Evolutionary conservation across 2,888 invertebrate species (phyloP).

Genomic region (Coenonympha arcania): DNA sequence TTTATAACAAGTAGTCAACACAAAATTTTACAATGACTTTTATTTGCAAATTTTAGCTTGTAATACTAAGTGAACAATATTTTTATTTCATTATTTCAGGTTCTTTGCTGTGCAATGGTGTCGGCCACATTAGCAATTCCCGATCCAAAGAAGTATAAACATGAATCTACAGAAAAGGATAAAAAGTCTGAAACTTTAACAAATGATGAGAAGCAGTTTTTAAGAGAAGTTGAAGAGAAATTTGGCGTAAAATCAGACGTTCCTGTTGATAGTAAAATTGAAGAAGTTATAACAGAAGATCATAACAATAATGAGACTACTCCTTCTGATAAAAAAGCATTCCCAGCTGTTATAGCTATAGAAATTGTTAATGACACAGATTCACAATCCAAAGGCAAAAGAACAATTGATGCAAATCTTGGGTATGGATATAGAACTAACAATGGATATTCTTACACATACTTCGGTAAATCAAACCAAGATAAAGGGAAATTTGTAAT

Average conservation of each 20-base stretch:
- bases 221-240: slow-evolving; percentile 67
- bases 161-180: slow-evolving; percentile 43
- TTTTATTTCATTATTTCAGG: slow-evolving; percentile 45
- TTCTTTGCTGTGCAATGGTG: slow-evolving; percentile 46
- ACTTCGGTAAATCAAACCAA: slow-evolving; percentile 62
- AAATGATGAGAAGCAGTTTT: slow-evolving; percentile 59
- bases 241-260: slow-evolving; percentile 59
- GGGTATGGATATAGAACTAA: slow-evolving; percentile 79
- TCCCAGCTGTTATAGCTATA: slow-evolving; percentile 76
- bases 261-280: slow-evolving; percentile 36
- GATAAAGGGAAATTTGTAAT: slow-evolving; percentile 76
- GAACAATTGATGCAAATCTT: slow-evolving; percentile 81
- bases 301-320: slow-evolving; percentile 21
- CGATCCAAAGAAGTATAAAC: slow-evolving; percentile 64
- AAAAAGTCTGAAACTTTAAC: slow-evolving; percentile 44
- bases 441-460: slow-evolving; percentile 65
- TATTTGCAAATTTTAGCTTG: not conserved
- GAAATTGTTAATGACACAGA: slow-evolving; percentile 76
- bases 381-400: slow-evolving; percentile 72
- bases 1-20: too few relatives aligned
- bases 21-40: not conserved
- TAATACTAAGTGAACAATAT: not conserved
- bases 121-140: slow-evolving; percentile 46
- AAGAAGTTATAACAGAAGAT: slow-evolving; percentile 27
- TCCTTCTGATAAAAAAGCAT: slow-evolving; percentile 30